These are phyloP conservation scores for Papilio polyxenes DNA, from an alignment of 1,140 invertebrate genomes.

Conservation along the genomic window DNA sequence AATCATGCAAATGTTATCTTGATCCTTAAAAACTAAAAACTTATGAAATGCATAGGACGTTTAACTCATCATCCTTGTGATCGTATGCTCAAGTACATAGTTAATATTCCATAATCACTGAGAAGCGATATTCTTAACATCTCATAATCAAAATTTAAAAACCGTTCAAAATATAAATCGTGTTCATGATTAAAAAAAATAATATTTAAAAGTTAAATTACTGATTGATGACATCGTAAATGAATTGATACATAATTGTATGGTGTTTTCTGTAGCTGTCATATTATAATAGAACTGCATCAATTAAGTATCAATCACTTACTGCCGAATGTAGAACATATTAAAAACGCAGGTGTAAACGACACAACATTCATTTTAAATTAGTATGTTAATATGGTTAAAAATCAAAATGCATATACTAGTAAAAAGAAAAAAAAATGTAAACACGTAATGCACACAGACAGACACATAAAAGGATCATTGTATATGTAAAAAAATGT, in stretches of 20 bases:
- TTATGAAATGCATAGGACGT: slow-evolving; percentile 47
- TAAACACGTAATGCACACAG: slow-evolving; percentile 54
- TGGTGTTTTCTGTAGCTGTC: slow-evolving; percentile 45
- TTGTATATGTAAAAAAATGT: slow-evolving; percentile 53
- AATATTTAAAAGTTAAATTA: slow-evolving; percentile 54
- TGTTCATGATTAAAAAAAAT: slow-evolving; percentile 78
- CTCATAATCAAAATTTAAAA: slow-evolving; percentile 74
- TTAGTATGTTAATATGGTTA: slow-evolving; percentile 77
- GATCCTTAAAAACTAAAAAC: slow-evolving; percentile 49
- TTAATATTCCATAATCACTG: slow-evolving; percentile 59
- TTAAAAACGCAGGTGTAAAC: slow-evolving; percentile 54
- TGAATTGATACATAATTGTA: slow-evolving; percentile 66
- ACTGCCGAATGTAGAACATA: slow-evolving; percentile 54
- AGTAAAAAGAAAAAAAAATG: slow-evolving; percentile 53
- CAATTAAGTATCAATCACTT: slow-evolving; percentile 57
- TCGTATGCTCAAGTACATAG: slow-evolving; percentile 40
- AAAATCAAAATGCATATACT: slow-evolving; percentile 75
- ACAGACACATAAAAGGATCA: slow-evolving; percentile 54
- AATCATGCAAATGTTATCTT: slow-evolving; percentile 58
- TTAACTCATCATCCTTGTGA: slow-evolving; percentile 50
- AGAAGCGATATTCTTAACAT: slow-evolving; percentile 54
- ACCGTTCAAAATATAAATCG: slow-evolving; percentile 66
- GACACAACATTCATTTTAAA: slow-evolving; percentile 67
- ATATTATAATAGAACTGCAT: slow-evolving; percentile 42
- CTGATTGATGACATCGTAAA: slow-evolving; percentile 53